Base-by-base conservation (phyloP, 2,888 invertebrate genomes). In the Protodeltote pygarga region DNA sequence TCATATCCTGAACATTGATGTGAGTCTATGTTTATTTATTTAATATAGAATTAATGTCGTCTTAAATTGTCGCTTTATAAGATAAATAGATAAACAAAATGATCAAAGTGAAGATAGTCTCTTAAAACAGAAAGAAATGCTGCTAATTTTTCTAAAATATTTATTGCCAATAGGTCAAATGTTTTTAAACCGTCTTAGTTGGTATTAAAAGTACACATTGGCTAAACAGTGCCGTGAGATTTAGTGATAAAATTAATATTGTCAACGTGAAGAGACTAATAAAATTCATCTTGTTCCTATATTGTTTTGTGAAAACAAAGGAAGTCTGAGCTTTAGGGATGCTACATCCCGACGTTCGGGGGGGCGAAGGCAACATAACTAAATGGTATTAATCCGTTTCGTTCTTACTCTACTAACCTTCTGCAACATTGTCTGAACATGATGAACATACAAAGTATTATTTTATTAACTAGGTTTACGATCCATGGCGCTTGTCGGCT, bases 1-100 rank as follows among this genome's bases (percentile, higher is more conserved):
- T 71, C 67, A 72, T 72, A 71, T 70, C 68, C 76, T 71, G 71
- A 71, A 66, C 32, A 66, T 69, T 74, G 51, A 76, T 73, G 83
- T 83, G 74, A 83, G 83, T 83, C 55, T 64, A 63, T 66, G 60
- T 66, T 62, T 62, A 54, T 69, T 57, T 42, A 41, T 21, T 44
- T 38, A 20, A 41, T 48, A 19, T 27, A 39, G 25, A 19, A 16
- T 28, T 60, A 31, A 44, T 55, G 49, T 35, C 38, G 1, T 25
- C 25, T 19, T 17, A 27, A 41, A 19, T n/a, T 5, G 8, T 17
- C 29, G 13, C 21, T 11, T 10, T 8, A 10, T 29, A 4, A n/a
- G n/a, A n/a, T n/a, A n/a, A n/a, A n/a, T n/a, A n/a, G n/a, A n/a
- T n/a, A n/a, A n/a, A n/a, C n/a, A n/a, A n/a, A n/a, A n/a, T n/a